These are phyloP conservation scores for Molorchus minor DNA, from an alignment of 2,888 invertebrate genomes.

Conservation along the genomic window DNA sequence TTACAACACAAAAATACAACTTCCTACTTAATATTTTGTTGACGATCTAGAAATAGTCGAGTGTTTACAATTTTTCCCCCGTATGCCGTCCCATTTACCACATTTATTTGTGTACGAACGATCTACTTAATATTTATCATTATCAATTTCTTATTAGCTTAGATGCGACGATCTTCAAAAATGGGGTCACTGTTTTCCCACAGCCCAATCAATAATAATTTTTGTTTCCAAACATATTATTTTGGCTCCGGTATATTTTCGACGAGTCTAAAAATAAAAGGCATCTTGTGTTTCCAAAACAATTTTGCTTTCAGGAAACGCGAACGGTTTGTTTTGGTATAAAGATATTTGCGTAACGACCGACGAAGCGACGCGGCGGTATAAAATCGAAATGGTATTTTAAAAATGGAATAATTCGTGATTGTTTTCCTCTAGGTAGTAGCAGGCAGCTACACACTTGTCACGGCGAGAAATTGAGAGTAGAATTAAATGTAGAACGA, in stretches of 20 bases:
- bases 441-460: background rate
- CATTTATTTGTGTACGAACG: background rate
- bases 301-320: slow-evolving; percentile 11
- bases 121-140: too few relatives aligned
- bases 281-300: slow-evolving; percentile 10
- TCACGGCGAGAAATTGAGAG: slow-evolving; percentile 28
- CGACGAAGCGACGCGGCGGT: background rate
- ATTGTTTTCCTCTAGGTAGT: background rate
- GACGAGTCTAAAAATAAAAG: slow-evolving; percentile 2
- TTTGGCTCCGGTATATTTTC: slow-evolving; percentile 1
- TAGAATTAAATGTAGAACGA: slow-evolving; percentile 28
- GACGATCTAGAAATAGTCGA: background rate
- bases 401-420: too few relatives aligned
- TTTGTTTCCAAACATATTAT: background rate
- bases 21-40: background rate
- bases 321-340: slow-evolving; percentile 17
- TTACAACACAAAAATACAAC: background rate
- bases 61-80: background rate
- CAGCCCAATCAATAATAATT: background rate
- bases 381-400: background rate
- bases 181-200: slow-evolving; percentile 12
- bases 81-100: background rate
- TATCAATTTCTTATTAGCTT: background rate
- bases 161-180: background rate
- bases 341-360: slow-evolving; percentile 19